Conservation (phyloP, 1,140 invertebrate genomes). For the Mycetomoellerius zeteki region DNA sequence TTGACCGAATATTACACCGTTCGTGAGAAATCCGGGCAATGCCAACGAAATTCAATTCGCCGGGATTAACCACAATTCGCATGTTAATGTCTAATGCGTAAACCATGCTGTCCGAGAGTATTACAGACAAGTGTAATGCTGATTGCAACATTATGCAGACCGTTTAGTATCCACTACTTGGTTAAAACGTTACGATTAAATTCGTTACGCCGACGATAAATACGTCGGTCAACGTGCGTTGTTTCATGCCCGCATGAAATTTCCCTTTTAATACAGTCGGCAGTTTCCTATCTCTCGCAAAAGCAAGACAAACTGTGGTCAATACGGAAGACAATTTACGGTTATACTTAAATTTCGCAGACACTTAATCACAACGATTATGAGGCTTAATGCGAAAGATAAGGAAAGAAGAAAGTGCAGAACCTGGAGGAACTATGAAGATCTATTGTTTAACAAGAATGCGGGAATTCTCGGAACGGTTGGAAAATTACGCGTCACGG, state of each 20-base stretch:
- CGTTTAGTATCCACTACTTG: conserved; percentile 34
- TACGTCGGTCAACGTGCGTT: background rate
- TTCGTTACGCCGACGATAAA: conserved; percentile 36
- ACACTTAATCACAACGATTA: conserved; percentile 12
- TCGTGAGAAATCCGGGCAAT: background rate
- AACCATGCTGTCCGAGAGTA: background rate
- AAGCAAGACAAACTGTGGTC: background rate
- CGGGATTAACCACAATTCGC: background rate
- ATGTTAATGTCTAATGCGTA: background rate
- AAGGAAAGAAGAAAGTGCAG: conserved; percentile 16
- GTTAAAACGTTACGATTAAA: conserved; percentile 26
- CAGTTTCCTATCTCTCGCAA: conserved; percentile 31
- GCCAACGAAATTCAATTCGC: conserved; percentile 17
- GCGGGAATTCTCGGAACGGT: conserved; percentile 15
- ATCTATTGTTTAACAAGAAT: conserved; percentile 57
- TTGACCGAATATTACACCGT: background rate
- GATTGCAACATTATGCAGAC: background rate
- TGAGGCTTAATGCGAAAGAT: background rate
- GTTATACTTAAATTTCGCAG: background rate
- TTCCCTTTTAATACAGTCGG: conserved; percentile 47
- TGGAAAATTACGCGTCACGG: conserved; percentile 37
- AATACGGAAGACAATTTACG: conserved; percentile 25
- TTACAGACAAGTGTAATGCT: background rate
- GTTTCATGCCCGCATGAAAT: conserved; percentile 53
- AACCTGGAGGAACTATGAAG: background rate